phyloP scores from a whole-genome alignment of 1,140 invertebrate genomes.

The Aphaenogaster floridana region DNA sequence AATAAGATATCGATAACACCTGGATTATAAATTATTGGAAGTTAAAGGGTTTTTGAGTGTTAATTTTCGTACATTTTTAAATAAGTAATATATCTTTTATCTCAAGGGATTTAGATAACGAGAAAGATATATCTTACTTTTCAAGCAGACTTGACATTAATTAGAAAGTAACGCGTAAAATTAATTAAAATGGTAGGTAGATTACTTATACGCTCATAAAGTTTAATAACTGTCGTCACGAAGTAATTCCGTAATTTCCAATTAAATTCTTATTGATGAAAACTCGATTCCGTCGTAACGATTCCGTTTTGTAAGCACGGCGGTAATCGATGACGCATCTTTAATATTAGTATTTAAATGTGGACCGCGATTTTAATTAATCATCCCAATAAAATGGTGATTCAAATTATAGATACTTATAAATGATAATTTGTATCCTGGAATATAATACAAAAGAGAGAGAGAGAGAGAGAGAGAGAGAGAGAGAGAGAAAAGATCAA shows the following conservation, averaged over 20 bases:
- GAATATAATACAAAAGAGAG: no score
- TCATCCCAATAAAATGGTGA: neutral
- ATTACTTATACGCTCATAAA: constrained; percentile 13
- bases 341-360: constrained; percentile 33
- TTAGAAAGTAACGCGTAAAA: constrained; percentile 4
- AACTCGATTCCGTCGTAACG: neutral
- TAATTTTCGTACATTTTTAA: neutral
- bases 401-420: constrained; percentile 16
- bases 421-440: neutral
- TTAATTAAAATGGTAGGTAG: constrained; percentile 10
- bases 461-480: neutral
- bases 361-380: constrained; percentile 2
- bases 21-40: neutral
- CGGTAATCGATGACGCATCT: neutral
- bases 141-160: neutral
- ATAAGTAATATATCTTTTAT: constrained; percentile 8
- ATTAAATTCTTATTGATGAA: constrained; percentile 37
- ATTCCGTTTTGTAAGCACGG: neutral
- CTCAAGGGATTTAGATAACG: constrained; percentile 27
- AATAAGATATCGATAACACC: neutral
- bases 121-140: neutral
- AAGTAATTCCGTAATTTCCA: constrained; percentile 37
- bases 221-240: constrained; percentile 29
- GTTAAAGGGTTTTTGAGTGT: neutral
- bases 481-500: neutral